A percentile compares a stretch with the other conserved stretches of the same genome.
Conservation (phyloP, 2,888 invertebrate genomes). For the Busseola fusca region DNA sequence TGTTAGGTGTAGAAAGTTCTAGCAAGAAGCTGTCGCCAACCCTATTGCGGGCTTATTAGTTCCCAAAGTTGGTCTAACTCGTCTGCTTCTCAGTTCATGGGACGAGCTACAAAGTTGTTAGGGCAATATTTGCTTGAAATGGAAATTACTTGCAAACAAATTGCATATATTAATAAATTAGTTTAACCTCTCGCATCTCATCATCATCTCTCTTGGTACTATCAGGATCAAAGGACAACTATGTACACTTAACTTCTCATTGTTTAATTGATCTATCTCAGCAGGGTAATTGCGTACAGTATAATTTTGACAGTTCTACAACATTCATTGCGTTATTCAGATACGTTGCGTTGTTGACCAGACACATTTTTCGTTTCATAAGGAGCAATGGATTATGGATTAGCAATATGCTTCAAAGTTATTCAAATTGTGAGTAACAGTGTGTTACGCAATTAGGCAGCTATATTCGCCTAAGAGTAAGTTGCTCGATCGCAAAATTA, state of each 20-base stretch:
- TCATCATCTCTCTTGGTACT: not conserved
- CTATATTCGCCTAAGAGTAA: not conserved
- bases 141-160: conserved; percentile 32
- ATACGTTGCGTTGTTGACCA: too few relatives aligned
- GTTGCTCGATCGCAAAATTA: not conserved
- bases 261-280: not conserved
- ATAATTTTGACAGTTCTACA: too few relatives aligned
- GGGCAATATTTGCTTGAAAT: conserved; percentile 27
- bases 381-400: too few relatives aligned
- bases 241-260: not conserved
- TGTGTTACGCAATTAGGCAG: too few relatives aligned
- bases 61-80: conserved; percentile 36
- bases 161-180: conserved; percentile 18
- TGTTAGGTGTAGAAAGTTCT: conserved; percentile 9
- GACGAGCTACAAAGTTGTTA: conserved; percentile 25
- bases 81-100: not conserved
- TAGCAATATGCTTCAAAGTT: too few relatives aligned
- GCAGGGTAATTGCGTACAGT: too few relatives aligned
- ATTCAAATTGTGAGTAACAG: too few relatives aligned
- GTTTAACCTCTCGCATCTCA: not conserved
- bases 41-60: conserved; percentile 40
- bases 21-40: conserved; percentile 40
- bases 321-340: too few relatives aligned
- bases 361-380: too few relatives aligned
- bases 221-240: not conserved